Evolutionary conservation across 2,113 vertebrate genomes (phyloP).

Genomic region (Brachypteracias leptosomus): DNA sequence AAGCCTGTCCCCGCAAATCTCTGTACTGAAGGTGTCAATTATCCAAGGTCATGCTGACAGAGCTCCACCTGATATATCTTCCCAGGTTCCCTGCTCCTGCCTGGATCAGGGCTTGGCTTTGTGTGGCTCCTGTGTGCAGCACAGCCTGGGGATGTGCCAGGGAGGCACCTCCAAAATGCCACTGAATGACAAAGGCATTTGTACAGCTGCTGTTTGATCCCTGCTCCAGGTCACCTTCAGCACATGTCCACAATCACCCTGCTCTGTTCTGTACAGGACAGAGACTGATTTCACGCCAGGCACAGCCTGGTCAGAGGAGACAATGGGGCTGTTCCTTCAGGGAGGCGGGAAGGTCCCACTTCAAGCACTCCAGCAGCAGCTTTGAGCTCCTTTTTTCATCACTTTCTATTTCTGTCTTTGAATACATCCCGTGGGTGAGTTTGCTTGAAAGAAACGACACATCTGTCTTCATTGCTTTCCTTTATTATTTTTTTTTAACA

Average conservation of each 20-base stretch:
- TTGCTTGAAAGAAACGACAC: background rate
- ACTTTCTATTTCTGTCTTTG: background rate
- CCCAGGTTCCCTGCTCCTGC: background rate
- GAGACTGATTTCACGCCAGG: too few relatives aligned
- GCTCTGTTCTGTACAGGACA: accelerated
- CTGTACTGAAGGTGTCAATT: background rate
- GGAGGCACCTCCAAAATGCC: background rate
- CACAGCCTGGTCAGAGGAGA: background rate
- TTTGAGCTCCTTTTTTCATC: background rate
- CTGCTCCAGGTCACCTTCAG: background rate
- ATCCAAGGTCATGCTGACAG: accelerated
- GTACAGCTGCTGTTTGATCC: background rate
- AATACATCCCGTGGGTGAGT: background rate
- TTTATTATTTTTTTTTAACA: background rate
- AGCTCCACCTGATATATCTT: background rate
- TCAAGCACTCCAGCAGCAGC: background rate
- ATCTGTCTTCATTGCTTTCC: background rate
- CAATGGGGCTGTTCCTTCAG: accelerated
- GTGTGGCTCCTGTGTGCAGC: background rate
- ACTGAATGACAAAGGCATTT: background rate
- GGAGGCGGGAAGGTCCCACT: background rate
- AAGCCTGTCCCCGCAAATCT: background rate
- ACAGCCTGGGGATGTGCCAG: background rate
- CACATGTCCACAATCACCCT: accelerated
- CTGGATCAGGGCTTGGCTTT: background rate